Evolutionary conservation across 2,113 vertebrate genomes (phyloP).

Genomic region (Opisthocomus hoazin): DNA sequence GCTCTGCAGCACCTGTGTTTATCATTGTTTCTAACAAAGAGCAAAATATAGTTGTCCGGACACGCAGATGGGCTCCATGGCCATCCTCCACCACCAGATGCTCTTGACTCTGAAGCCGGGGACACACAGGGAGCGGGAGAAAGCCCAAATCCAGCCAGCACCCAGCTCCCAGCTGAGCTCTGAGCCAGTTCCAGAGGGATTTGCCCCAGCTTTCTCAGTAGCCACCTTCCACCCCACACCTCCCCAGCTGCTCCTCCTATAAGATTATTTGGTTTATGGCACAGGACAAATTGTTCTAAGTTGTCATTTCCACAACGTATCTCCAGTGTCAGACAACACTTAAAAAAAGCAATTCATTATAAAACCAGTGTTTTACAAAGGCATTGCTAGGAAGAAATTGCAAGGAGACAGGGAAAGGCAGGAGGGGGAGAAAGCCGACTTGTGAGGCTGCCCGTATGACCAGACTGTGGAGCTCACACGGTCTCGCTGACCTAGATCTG

Average conservation of each 20-base stretch:
- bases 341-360: background rate
- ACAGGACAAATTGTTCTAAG: background rate
- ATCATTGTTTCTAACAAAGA: background rate
- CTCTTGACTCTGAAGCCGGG: background rate
- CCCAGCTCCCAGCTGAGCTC: background rate
- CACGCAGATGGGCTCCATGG: background rate
- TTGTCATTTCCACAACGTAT: background rate
- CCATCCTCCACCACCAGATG: background rate
- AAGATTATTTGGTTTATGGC: background rate
- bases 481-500: background rate
- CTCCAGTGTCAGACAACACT: background rate
- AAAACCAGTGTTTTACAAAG: background rate
- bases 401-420: background rate
- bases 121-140: background rate
- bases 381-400: background rate
- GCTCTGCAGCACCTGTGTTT: background rate
- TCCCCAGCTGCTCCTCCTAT: background rate
- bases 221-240: background rate
- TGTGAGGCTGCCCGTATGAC: background rate
- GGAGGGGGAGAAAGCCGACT: background rate
- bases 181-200: background rate
- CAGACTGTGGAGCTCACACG: accelerated
- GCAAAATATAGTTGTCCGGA: background rate
- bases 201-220: background rate
- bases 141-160: background rate